These are phyloP conservation scores for Hydrochoerus hydrochaeris DNA, from an alignment of 2,113 vertebrate species.

Conservation along the genomic window DNA sequence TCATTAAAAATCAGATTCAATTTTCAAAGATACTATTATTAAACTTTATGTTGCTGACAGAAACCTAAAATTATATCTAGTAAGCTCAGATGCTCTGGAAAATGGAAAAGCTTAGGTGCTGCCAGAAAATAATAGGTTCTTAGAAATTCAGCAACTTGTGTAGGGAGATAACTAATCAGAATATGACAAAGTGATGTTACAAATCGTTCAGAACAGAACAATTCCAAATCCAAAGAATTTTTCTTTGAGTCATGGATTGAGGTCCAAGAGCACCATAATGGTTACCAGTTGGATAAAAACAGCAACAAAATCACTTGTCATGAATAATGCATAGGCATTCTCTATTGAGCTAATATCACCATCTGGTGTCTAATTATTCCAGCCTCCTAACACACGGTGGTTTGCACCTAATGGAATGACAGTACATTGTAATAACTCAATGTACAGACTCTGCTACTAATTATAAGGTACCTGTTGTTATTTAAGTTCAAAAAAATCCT, in stretches of 20 bases:
- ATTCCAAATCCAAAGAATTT: constrained; percentile 77
- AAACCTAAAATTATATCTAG: constrained; percentile 86
- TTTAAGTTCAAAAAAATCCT: constrained; percentile 72
- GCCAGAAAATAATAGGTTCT: constrained; percentile 85
- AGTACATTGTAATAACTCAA: constrained; percentile 83
- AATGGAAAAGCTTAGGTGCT: constrained; percentile 81
- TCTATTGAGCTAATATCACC: constrained; percentile 86
- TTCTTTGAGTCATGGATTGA: constrained; percentile 82
- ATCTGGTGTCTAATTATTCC: constrained; percentile 91
- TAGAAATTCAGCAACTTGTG: constrained; percentile 83
- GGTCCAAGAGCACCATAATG: constrained; percentile 87
- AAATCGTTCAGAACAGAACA: constrained; percentile 84
- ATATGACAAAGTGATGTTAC: constrained; percentile 83
- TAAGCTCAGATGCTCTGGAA: constrained; percentile 76
- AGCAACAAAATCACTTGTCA: constrained; percentile 86
- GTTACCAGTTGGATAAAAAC: constrained; percentile 86
- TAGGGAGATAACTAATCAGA: constrained; percentile 82
- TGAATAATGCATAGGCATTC: constrained; percentile 86
- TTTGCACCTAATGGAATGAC: constrained; percentile 87
- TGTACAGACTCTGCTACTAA: constrained; percentile 82
- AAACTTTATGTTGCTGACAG: constrained; percentile 84
- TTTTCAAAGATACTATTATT: constrained; percentile 88
- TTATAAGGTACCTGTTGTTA: constrained; percentile 79
- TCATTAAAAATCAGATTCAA: constrained; percentile 89
- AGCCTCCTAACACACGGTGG: constrained; percentile 85